These are phyloP conservation scores for Falco columbarius DNA, from an alignment of 2,797 vertebrate genomes.

Conservation along the genomic window DNA sequence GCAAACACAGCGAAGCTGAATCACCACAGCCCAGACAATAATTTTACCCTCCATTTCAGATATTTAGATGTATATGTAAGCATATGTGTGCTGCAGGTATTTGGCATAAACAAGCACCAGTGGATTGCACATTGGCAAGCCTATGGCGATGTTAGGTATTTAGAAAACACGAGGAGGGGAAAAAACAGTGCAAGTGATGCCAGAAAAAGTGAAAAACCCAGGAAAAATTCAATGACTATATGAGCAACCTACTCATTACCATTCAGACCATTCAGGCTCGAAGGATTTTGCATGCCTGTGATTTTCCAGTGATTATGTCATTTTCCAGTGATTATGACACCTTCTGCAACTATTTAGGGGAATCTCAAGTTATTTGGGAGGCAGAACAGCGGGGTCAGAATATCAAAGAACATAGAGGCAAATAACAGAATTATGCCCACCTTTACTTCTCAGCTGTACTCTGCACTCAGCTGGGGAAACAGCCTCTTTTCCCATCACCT, in stretches of 20 bases:
- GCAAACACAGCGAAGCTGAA: background rate
- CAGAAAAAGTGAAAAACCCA: background rate
- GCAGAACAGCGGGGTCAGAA: background rate
- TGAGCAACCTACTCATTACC: background rate
- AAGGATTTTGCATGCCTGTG: background rate
- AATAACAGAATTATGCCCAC: background rate
- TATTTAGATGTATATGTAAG: background rate
- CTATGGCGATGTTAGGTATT: background rate
- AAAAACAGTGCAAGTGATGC: background rate
- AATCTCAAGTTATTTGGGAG: background rate
- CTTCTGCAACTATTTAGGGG: background rate
- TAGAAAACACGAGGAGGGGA: background rate
- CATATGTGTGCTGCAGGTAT: background rate
- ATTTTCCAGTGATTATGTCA: background rate
- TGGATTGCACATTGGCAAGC: background rate
- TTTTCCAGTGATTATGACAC: background rate
- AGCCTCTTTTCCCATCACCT: background rate
- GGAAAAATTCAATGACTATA: background rate
- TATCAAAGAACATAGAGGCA: background rate
- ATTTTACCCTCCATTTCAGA: background rate
- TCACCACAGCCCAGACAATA: background rate
- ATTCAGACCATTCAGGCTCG: background rate
- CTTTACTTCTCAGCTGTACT: background rate
- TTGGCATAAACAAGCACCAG: constrained; percentile 27
- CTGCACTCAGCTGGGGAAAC: background rate